Conservation (phyloP, 2,888 invertebrate species). For the Eumacrocentrus americanus region DNA sequence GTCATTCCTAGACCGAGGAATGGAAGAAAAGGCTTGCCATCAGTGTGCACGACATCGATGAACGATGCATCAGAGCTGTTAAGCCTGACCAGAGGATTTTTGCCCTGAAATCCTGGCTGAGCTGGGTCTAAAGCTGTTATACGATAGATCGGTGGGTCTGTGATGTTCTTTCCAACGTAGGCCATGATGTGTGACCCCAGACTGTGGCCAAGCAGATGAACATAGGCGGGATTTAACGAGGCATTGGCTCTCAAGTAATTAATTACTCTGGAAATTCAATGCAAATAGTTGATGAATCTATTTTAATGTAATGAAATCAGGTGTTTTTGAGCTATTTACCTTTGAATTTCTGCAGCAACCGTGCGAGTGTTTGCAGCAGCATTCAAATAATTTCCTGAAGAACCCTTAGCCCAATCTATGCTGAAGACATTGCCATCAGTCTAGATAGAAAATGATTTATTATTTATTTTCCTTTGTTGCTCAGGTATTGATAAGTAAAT, state of each 20-base stretch:
- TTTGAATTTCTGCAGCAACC: constrained; percentile 50
- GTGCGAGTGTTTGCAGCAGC: constrained; percentile 48
- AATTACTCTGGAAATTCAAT: constrained; percentile 42
- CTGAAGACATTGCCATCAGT: constrained; percentile 58
- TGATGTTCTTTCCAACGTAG: constrained; percentile 47
- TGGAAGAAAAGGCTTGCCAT: constrained; percentile 51
- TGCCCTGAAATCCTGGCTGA: constrained; percentile 58
- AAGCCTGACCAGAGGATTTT: constrained; percentile 50
- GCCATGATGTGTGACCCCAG: constrained; percentile 54
- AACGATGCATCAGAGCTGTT: constrained; percentile 55
- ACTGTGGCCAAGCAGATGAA: constrained; percentile 56
- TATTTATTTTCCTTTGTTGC: too few species aligned
- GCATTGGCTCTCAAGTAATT: constrained; percentile 37
- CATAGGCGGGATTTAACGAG: constrained; percentile 35
- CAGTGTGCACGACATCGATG: constrained; percentile 59
- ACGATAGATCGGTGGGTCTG: constrained; percentile 51
- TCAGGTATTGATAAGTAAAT: too few species aligned
- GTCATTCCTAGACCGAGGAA: constrained; percentile 53
- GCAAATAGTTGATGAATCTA: constrained; percentile 11
- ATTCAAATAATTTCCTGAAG: constrained; percentile 50
- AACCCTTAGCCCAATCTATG: constrained; percentile 60
- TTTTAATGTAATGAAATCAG: not conserved
- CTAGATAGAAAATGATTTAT: too few species aligned
- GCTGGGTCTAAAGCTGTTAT: constrained; percentile 64
- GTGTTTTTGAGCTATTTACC: constrained; percentile 41